Evolutionary conservation across 1,140 invertebrate species (phyloP), one percentile per base, ranked within the genome.

Genomic region (Chrysopa pallens): DNA sequence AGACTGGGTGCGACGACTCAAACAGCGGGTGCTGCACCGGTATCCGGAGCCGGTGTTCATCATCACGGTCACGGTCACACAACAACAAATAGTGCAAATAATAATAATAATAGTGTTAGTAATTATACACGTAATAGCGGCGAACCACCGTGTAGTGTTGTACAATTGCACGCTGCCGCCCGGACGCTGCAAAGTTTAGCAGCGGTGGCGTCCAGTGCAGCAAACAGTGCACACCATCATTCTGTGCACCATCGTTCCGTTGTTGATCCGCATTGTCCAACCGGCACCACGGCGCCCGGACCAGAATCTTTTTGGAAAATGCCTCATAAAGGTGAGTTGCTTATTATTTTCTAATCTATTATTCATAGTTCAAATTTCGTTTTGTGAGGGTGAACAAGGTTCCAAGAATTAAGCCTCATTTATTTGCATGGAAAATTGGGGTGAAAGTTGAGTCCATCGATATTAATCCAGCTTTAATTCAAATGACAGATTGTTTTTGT

Each of bases 301-400:
- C 69, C 69, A 46, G 73, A 74, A 50, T 67, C 72, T 47, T 73
- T 74, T 55, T 75, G 72, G 73, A 76, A 75, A 58, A 77, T 77
- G 74, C 74, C 74, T 41, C 74, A 77, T 57, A 76, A 76, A 74
- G 74, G 74, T 76, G 58, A 44, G 42, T 33, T 35, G n/a, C n/a
- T 31, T 2, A 11, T 14, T 11, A 15, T 15, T 23, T 23, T 23
- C 17, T 23, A 23, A 3, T n/a, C n/a, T n/a, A n/a, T n/a, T n/a
- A n/a, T n/a, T n/a, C n/a, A n/a, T n/a, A n/a, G n/a, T n/a, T n/a
- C n/a, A n/a, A n/a, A n/a, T n/a, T n/a, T n/a, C n/a, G n/a, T n/a
- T n/a, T n/a, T n/a, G n/a, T n/a, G n/a, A n/a, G n/a, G n/a, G n/a
- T n/a, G n/a, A n/a, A n/a, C n/a, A n/a, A n/a, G n/a, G n/a, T n/a